Percentiles rank a stretch among this genome's conserved stretches.
phyloP scores from a whole-genome alignment of 1,140 invertebrate genomes.

The Panulirus ornatus region DNA sequence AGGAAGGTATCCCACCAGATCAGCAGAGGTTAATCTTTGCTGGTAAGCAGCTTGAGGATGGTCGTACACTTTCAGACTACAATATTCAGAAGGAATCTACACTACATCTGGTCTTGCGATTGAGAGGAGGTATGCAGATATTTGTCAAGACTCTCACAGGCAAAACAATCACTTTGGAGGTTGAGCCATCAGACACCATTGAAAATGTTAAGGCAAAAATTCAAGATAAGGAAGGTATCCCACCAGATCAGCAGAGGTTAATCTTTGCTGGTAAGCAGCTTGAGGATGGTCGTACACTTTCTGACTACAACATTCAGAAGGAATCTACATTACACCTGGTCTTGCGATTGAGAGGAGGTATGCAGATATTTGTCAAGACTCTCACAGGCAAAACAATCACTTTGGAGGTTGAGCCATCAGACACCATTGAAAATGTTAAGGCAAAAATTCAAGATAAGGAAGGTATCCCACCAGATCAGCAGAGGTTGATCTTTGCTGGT shows the following conservation, averaged over 20 bases:
- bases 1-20: conserved; percentile 28
- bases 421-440: conserved; percentile 38
- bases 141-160: conserved; percentile 35
- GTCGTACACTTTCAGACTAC: conserved; percentile 16
- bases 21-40: conserved; percentile 49
- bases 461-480: conserved; percentile 34
- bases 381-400: conserved; percentile 35
- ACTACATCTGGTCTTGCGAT: neutral
- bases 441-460: conserved; percentile 42
- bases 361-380: conserved; percentile 35
- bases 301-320: conserved; percentile 40
- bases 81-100: conserved; percentile 40
- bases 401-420: conserved; percentile 28
- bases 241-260: conserved; percentile 38
- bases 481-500: conserved; percentile 42
- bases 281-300: conserved; percentile 17
- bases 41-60: conserved; percentile 33
- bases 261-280: conserved; percentile 44
- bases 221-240: conserved; percentile 33
- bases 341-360: conserved; percentile 6
- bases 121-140: conserved; percentile 39
- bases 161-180: conserved; percentile 21
- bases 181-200: conserved; percentile 30
- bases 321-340: conserved; percentile 35
- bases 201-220: conserved; percentile 35